phyloP scores from a whole-genome alignment of 2,113 vertebrate species.

The Phylloscopus trochilus region DNA sequence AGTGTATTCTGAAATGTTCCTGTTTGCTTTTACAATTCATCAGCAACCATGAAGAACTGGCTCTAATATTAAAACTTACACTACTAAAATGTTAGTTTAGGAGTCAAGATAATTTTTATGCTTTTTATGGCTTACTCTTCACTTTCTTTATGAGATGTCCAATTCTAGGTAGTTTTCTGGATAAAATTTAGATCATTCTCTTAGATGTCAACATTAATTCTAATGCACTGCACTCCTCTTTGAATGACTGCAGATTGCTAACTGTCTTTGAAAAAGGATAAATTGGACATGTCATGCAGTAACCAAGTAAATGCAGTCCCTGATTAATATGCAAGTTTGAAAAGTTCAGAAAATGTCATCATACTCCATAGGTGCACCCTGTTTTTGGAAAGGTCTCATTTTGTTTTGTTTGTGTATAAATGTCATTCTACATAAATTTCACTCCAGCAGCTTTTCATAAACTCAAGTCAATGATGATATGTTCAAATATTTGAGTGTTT shows the following conservation, averaged over 20 bases:
- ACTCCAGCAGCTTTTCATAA: conserved; percentile 75
- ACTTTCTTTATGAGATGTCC: not conserved
- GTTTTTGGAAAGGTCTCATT: not conserved
- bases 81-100: not conserved
- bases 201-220: conserved; percentile 36
- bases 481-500: conserved; percentile 95
- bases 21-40: not conserved
- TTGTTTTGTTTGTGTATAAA: conserved; percentile 32
- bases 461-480: conserved; percentile 91
- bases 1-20: not conserved
- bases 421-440: not conserved
- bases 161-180: not conserved
- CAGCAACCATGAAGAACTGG: not conserved
- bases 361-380: conserved; percentile 24
- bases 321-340: conserved; percentile 72
- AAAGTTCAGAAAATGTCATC: conserved; percentile 65
- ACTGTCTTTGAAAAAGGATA: conserved; percentile 52
- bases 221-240: not conserved
- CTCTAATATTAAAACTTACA: not conserved
- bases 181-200: conserved; percentile 8
- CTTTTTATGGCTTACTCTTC: not conserved
- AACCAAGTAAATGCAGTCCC: conserved; percentile 70
- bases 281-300: conserved; percentile 69
- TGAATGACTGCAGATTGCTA: conserved; percentile 36
- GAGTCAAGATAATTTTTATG: not conserved